Evolutionary conservation across 2,113 vertebrate species (phyloP).

Genomic region (Syngnathoides biaculeatus): DNA sequence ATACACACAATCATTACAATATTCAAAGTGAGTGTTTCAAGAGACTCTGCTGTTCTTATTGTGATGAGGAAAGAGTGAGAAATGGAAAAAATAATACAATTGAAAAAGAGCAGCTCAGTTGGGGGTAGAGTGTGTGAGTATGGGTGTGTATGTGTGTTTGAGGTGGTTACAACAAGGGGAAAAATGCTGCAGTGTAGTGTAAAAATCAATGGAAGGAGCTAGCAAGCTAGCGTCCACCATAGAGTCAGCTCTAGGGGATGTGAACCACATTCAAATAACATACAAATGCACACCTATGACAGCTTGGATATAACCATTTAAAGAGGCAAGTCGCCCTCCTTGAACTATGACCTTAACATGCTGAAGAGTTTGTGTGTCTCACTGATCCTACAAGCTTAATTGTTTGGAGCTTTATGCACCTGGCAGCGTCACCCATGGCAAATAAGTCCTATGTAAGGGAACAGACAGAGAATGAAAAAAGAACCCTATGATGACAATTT

Average conservation of each 20-base stretch:
- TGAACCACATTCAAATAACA: conserved; percentile 41
- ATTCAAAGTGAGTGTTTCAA: conserved; percentile 63
- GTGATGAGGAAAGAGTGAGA: conserved; percentile 33
- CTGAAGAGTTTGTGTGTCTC: no score
- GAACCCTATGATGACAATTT: no score
- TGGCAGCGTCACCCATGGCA: no score
- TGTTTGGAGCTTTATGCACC: no score
- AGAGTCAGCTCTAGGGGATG: conserved; percentile 81
- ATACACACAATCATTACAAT: conserved; percentile 32
- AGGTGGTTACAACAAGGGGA: conserved; percentile 65
- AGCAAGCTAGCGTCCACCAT: conserved; percentile 67
- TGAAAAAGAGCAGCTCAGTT: conserved; percentile 22
- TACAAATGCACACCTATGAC: background rate
- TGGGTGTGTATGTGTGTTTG: conserved; percentile 41
- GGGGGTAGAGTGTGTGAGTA: background rate
- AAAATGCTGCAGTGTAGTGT: conserved; percentile 81
- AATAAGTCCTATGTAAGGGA: no score
- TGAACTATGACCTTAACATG: no score
- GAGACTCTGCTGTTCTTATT: conserved; percentile 52
- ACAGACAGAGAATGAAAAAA: no score
- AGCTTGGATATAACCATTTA: conserved; percentile 4
- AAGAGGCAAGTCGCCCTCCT: no score
- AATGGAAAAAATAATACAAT: conserved; percentile 36
- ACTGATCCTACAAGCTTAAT: no score
- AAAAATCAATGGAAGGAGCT: conserved; percentile 83